Evolutionary conservation across 2,888 invertebrate species (phyloP).

Genomic region (Lycaena phlaeas): DNA sequence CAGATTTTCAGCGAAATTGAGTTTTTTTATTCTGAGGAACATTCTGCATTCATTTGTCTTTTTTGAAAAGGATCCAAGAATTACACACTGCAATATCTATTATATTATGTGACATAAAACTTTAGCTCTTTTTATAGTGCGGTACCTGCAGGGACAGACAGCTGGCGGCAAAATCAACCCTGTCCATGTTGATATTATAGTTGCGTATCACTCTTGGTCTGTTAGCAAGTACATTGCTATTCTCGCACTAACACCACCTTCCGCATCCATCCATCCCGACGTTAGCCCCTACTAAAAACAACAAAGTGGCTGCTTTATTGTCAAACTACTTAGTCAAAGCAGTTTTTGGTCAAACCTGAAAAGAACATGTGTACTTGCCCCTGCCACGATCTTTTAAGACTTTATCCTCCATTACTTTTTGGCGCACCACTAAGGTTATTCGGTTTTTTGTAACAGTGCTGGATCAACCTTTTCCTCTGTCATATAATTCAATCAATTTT

Average conservation of each 20-base stretch:
- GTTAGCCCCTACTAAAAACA: slow-evolving; percentile 11
- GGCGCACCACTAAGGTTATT: background rate
- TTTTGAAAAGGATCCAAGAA: no score
- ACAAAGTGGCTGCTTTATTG: slow-evolving; percentile 14
- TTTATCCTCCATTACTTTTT: background rate
- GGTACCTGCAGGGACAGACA: no score
- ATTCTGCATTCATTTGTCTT: no score
- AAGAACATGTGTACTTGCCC: slow-evolving; percentile 10
- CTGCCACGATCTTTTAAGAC: slow-evolving; percentile 10
- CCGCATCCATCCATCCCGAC: slow-evolving; percentile 10
- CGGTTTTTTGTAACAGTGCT: slow-evolving; percentile 11
- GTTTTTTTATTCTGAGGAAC: no score
- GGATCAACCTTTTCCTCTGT: slow-evolving; percentile 8
- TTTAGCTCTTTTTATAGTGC: no score
- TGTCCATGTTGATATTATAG: slow-evolving; percentile 7
- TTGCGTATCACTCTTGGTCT: slow-evolving; percentile 12
- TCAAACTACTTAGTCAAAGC: slow-evolving; percentile 18
- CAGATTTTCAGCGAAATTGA: no score
- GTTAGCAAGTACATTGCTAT: slow-evolving; percentile 8
- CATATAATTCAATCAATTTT: slow-evolving; percentile 10
- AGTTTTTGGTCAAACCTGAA: slow-evolving; percentile 6
- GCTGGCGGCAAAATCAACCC: slow-evolving; percentile 15
- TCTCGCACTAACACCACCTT: slow-evolving; percentile 11
- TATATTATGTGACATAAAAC: no score
- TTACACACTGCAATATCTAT: no score